A percentile compares a stretch with the other conserved stretches of the same genome.
Conservation (phyloP, 2,797 vertebrate genomes). For the Ctenopoma kingsleyae region DNA sequence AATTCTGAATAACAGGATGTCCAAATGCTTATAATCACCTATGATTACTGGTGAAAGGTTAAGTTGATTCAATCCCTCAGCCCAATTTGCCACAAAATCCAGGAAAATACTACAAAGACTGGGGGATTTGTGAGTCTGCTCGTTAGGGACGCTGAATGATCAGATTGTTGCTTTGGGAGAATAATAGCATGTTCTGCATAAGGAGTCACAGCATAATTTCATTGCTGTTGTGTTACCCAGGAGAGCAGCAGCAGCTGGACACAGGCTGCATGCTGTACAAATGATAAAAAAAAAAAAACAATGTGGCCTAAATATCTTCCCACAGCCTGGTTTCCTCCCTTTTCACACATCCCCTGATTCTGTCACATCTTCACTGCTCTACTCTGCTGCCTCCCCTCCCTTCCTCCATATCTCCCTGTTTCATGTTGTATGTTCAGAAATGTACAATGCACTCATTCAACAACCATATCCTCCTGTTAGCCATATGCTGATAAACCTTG, state of each 20-base stretch:
- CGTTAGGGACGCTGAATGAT: constrained; percentile 69
- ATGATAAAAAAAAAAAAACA: constrained; percentile 53
- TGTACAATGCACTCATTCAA: constrained; percentile 56
- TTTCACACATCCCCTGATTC: constrained; percentile 74
- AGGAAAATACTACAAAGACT: constrained; percentile 61
- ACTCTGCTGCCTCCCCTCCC: constrained; percentile 41
- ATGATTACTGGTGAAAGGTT: constrained; percentile 77
- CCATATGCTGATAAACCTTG: constrained; percentile 56
- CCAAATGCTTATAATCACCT: constrained; percentile 75
- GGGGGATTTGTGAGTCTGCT: constrained; percentile 63
- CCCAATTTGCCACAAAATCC: constrained; percentile 60
- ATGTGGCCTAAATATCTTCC: constrained; percentile 75
- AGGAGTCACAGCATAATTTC: constrained; percentile 62
- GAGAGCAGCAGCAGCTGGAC: constrained; percentile 77
- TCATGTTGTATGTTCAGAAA: constrained; percentile 60
- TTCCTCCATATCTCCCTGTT: constrained; percentile 46
- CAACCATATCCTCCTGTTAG: constrained; percentile 53
- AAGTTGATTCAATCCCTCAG: constrained; percentile 69
- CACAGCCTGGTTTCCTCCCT: constrained; percentile 64
- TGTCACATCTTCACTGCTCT: constrained; percentile 69
- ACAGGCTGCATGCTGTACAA: constrained; percentile 65
- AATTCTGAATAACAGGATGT: constrained; percentile 68
- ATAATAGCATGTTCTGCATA: constrained; percentile 75
- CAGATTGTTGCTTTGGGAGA: constrained; percentile 69
- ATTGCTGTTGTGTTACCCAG: constrained; percentile 53